A percentile compares a stretch with the other conserved stretches of the same genome.
These are phyloP conservation scores for Anabas testudineus DNA, from an alignment of 2,797 vertebrate species.

Conservation along the genomic window DNA sequence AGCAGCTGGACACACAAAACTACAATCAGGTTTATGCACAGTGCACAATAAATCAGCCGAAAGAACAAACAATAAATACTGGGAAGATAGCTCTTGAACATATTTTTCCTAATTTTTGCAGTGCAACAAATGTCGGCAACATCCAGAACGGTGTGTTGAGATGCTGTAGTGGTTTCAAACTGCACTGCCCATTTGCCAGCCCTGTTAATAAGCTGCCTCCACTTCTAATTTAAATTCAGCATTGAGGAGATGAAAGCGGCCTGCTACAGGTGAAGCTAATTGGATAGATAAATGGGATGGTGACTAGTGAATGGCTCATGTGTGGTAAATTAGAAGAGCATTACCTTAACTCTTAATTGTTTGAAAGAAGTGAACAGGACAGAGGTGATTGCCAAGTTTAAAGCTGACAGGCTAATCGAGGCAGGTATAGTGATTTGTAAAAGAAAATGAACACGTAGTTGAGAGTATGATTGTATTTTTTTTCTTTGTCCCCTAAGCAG, in stretches of 20 bases:
- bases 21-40: slow-evolving; percentile 1
- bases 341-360: slow-evolving; percentile 15
- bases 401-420: neutral
- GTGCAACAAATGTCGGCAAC: neutral
- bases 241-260: slow-evolving; percentile 12
- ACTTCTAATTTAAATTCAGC: slow-evolving; percentile 25
- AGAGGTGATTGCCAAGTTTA: neutral
- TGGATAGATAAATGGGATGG: slow-evolving; percentile 15
- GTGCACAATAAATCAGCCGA: neutral
- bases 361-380: slow-evolving; percentile 5
- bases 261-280: slow-evolving; percentile 19
- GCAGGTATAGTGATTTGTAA: neutral
- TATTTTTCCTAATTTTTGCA: neutral
- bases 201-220: slow-evolving; percentile 3
- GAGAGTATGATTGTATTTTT: neutral
- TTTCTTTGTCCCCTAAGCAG: neutral
- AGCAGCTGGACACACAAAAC: neutral
- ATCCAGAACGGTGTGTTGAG: neutral
- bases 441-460: neutral
- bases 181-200: neutral
- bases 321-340: slow-evolving; percentile 2
- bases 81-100: neutral
- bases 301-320: slow-evolving; percentile 4
- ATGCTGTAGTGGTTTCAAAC: neutral
- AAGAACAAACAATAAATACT: slow-evolving; percentile 1